Conservation (phyloP, 2,113 vertebrate genomes). For the Myodes glareolus region DNA sequence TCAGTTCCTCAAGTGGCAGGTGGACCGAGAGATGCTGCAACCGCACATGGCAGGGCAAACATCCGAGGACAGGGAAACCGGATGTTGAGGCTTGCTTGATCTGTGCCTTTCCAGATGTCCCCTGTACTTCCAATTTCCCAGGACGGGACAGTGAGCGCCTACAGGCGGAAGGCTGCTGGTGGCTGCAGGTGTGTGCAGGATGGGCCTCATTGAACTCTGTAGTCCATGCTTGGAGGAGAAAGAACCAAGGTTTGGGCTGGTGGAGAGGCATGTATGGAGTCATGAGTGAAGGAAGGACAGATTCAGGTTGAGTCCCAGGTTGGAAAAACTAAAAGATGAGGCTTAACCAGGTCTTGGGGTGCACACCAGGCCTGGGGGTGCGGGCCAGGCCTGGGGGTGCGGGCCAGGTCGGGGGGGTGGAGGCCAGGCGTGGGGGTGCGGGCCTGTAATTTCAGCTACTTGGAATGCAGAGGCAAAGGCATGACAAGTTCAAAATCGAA, state of each 20-base stretch:
- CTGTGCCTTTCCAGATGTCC: background rate
- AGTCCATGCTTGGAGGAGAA: background rate
- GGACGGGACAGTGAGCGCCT: background rate
- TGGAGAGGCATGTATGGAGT: background rate
- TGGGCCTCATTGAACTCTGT: background rate
- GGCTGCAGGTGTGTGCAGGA: background rate
- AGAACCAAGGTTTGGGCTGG: no score
- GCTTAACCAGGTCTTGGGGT: no score
- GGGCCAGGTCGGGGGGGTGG: background rate
- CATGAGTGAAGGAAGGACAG: background rate
- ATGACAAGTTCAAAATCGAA: background rate
- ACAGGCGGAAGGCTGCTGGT: background rate
- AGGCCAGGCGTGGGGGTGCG: no score
- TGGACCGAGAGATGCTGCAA: no score
- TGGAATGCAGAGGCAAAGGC: background rate
- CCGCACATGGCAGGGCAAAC: background rate
- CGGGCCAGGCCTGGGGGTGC: no score
- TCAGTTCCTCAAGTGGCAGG: no score
- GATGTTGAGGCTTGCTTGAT: background rate
- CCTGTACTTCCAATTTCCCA: background rate
- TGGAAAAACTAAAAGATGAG: no score
- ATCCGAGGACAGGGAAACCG: background rate
- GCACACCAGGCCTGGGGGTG: no score
- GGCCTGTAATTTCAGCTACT: no score
- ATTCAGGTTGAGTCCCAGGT: background rate